Evolutionary conservation across 2,797 vertebrate species (phyloP), one percentile per base, ranked within the genome.

Genomic region (Gymnoscopelus braueri): DNA sequence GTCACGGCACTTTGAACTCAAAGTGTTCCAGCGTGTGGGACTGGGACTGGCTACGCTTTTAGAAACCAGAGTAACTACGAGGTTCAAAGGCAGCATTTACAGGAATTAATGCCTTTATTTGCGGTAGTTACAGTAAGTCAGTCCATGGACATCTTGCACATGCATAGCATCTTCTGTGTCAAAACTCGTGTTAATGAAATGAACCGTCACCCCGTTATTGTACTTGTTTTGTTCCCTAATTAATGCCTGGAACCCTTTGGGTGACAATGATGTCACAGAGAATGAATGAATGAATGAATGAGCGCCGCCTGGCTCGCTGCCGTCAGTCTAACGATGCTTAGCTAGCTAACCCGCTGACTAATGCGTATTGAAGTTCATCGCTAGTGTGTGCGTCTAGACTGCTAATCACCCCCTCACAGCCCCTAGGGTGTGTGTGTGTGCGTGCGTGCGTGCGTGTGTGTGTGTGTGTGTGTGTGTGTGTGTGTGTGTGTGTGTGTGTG

Each of bases 271-370:
- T 19, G 19, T 19, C 39, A 8, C 39, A 39, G 39, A 39, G 39
- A 39, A 39, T 39, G 39, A 39, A 9, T 39, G 39, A 3, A 35
- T 35, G 32, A 1, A 39, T 39, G 39, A 8, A 39, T 8, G 39
- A 8, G 2, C 0, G 7, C 39, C 8, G 39, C 7, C 8, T 39
- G 39, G 6, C 39, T 35, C 50, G 29, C 67, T 0, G 3, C 55
- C 63, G 73, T 77, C 72, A 82, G 72, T 61, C 62, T 59, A 63
- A 85, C 57, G 10, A 7, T 52, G 71, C 62, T 73, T 82, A 77
- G 50, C 50, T 63, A 48, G 15, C 48, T 6, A 29, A 9, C 39
- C 39, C 39, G 76, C 72, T 75, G 81, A 87, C 82, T 75, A 75
- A 81, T 65, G 75, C 63, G 75, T 24, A 9, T 66, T 84, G 69